Evolutionary conservation across 2,888 invertebrate species (phyloP), one percentile per base, ranked within the genome.

Genomic region (Limulus polyphemus): DNA sequence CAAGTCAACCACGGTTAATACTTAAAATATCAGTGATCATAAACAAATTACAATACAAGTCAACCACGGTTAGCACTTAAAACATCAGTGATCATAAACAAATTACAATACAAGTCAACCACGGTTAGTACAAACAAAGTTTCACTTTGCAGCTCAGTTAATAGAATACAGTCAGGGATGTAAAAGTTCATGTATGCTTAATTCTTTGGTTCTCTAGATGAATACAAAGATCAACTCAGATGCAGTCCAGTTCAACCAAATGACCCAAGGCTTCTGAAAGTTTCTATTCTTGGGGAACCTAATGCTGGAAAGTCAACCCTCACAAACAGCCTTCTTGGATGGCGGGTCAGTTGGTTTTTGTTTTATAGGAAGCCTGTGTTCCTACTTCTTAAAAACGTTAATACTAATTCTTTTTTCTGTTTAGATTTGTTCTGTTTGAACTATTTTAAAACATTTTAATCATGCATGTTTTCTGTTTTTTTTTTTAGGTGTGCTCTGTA

Each of bases 221-320:
- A 64, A 51, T 66, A 55, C 49, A 59, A 60, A 56, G 52, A 17
- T 11, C 14, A 47, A 49, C 64, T 51, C n/a, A 14, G n/a, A 10
- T 17, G 62, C 10, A 55, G 10, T 48, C 66, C 66, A 14, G 49
- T 47, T 56, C 67, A 70, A 56, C 73, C 71, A 58, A 73, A 70
- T 46, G 74, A 74, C 52, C 67, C 70, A 50, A 59, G 60, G 51
- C 59, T 66, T 32, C 55, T 68, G 47, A 62, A 61, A 62, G 84
- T 92, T 47, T 90, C 94, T 10, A 84, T 98, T 32, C 83, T 98
- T 69, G 98, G 98, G 3, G 81, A 87, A 13, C 97, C 98, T 5
- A 98, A 98, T 81, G 87, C 86, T 58, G 98, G 98, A 47, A 98
- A 98, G 77, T 97, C 97, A 74, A 94, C 95, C 0, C 80, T 98